Evolutionary conservation across 2,797 vertebrate species (phyloP).

Genomic region (Todus mexicanus): DNA sequence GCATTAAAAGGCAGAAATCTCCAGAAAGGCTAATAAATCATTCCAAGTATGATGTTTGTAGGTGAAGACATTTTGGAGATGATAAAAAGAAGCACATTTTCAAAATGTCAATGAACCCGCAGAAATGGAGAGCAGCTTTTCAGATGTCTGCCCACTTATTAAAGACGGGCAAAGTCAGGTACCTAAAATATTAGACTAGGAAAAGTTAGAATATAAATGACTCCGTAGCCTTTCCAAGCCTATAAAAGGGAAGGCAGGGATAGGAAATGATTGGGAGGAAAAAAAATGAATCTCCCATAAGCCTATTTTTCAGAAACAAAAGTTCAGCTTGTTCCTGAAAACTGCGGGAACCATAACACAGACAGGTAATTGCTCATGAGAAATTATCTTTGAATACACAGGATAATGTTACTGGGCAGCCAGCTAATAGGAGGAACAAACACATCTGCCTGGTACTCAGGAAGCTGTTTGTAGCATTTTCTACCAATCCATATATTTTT

Average conservation of each 20-base stretch:
- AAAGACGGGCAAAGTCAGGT: slow-evolving; percentile 20
- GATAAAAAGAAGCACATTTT: slow-evolving; percentile 48
- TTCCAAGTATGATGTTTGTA: slow-evolving; percentile 27
- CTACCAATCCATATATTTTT: not conserved
- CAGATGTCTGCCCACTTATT: slow-evolving; percentile 21
- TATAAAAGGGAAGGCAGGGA: not conserved
- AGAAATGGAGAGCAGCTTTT: slow-evolving; percentile 19
- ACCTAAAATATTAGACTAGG: not conserved
- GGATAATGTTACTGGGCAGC: not conserved
- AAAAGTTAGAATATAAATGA: slow-evolving; percentile 6
- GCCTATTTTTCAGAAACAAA: not conserved
- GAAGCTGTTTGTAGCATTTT: not conserved
- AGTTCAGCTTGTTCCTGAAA: not conserved
- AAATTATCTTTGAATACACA: not conserved
- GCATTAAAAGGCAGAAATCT: slow-evolving; percentile 4
- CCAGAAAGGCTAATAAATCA: slow-evolving; percentile 34
- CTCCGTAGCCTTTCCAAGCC: not conserved
- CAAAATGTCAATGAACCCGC: slow-evolving; percentile 64
- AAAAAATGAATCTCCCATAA: not conserved
- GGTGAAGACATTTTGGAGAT: slow-evolving; percentile 34
- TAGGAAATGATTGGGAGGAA: not conserved
- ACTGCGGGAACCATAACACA: not conserved
- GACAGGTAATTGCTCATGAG: not conserved
- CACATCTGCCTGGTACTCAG: not conserved
- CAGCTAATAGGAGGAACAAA: not conserved